phyloP scores from a whole-genome alignment of 2,113 vertebrate genomes.

The Peromyscus leucopus region DNA sequence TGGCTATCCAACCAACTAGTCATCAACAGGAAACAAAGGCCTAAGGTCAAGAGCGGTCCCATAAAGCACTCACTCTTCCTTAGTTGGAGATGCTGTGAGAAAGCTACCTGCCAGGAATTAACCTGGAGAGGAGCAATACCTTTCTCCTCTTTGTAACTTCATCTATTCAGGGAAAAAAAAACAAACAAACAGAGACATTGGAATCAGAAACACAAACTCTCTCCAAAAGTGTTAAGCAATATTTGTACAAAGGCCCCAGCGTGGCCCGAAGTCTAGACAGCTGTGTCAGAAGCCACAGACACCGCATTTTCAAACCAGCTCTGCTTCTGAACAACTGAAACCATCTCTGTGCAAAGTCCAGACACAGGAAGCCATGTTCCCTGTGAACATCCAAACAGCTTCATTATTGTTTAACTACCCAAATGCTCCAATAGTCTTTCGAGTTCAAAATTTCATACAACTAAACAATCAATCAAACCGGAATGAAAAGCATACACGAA shows the following conservation, averaged over 20 bases:
- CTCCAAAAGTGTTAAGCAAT: constrained; percentile 75
- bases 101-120: not conserved
- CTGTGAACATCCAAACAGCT: constrained; percentile 80
- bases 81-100: not conserved
- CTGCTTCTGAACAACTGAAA: constrained; percentile 82
- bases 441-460: constrained; percentile 77
- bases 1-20: not conserved
- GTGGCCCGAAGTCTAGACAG: constrained; percentile 77
- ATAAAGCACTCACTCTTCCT: not conserved
- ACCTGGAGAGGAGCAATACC: not conserved
- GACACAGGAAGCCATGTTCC: constrained; percentile 86
- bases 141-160: constrained; percentile 47
- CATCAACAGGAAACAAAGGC: constrained; percentile 2
- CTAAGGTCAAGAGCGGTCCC: not conserved
- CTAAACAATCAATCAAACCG: constrained; percentile 71
- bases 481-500: constrained; percentile 17
- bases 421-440: constrained; percentile 84
- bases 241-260: constrained; percentile 77
- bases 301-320: constrained; percentile 74
- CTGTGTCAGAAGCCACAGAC: constrained; percentile 80
- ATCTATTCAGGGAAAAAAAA: not conserved
- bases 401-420: constrained; percentile 85
- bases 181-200: constrained; percentile 18
- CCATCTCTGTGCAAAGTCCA: constrained; percentile 77
- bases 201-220: constrained; percentile 84